Percentiles rank a stretch among this genome's conserved stretches.
Conservation (phyloP, 2,113 vertebrate genomes). For the Xenopus laevis region DNA sequence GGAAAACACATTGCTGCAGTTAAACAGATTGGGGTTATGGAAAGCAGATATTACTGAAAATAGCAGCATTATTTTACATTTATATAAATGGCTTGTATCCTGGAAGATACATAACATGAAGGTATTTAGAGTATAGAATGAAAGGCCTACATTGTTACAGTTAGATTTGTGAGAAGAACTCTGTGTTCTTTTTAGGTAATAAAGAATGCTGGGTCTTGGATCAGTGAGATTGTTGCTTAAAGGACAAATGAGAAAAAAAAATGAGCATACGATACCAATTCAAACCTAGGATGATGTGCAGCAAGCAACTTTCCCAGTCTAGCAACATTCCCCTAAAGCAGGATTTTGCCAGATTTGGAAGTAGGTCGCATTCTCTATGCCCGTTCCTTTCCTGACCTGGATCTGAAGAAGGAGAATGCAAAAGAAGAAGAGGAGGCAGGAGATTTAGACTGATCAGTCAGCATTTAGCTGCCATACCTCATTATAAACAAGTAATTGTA, state of each 20-base stretch:
- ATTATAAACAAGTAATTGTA: too few relatives aligned
- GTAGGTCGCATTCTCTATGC: too few relatives aligned
- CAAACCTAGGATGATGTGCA: too few relatives aligned
- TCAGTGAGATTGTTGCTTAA: background rate
- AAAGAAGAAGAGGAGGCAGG: too few relatives aligned
- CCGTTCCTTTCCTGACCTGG: too few relatives aligned
- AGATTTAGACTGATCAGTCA: too few relatives aligned
- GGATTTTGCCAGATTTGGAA: too few relatives aligned
- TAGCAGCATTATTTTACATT: conserved; percentile 3
- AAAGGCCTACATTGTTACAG: conserved; percentile 25
- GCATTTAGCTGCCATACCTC: too few relatives aligned
- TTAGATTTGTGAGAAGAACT: background rate
- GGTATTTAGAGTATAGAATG: conserved; percentile 15
- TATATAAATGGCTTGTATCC: conserved; percentile 8
- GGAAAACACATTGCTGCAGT: conserved; percentile 26
- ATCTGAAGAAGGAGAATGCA: too few relatives aligned
- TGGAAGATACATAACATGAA: background rate
- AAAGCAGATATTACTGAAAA: conserved; percentile 28
- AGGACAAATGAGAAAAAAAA: background rate
- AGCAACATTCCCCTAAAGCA: too few relatives aligned
- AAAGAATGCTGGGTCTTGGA: conserved; percentile 10
- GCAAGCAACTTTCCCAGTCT: too few relatives aligned
- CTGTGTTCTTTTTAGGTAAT: background rate
- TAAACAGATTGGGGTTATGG: conserved; percentile 18
- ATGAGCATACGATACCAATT: background rate